These are phyloP conservation scores for Crossocerus cetratus DNA, from an alignment of 2,888 invertebrate genomes.

Conservation along the genomic window DNA sequence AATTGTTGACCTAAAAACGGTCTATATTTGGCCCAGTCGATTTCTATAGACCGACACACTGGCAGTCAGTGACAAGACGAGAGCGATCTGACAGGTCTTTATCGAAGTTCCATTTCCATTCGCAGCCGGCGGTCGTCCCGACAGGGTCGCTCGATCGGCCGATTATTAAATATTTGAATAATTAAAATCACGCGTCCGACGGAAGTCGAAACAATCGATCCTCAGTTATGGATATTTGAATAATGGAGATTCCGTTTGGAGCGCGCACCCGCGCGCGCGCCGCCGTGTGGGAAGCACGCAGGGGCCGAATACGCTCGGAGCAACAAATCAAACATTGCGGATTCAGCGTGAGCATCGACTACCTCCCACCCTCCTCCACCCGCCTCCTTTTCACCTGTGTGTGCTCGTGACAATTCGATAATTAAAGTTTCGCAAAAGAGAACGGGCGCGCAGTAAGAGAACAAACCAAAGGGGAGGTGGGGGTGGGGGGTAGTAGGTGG, in stretches of 20 bases:
- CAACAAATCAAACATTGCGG: neutral
- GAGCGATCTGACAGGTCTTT: constrained; percentile 22
- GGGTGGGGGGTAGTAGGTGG: no score
- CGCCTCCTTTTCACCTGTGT: no score
- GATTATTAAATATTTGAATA: constrained; percentile 6
- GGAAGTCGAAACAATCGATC: constrained; percentile 3
- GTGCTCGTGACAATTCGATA: neutral
- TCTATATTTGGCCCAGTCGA: no score
- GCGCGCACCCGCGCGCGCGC: neutral
- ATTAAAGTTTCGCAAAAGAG: neutral
- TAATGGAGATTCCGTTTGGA: neutral
- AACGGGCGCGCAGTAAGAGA: neutral
- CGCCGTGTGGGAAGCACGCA: neutral
- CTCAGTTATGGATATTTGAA: constrained; percentile 6
- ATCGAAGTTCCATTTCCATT: constrained; percentile 1
- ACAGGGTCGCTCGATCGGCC: neutral
- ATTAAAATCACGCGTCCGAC: neutral
- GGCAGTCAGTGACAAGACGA: no score
- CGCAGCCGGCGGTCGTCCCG: neutral
- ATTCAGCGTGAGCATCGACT: neutral
- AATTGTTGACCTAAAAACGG: no score
- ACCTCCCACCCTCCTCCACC: no score
- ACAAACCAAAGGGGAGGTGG: no score
- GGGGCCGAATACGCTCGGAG: neutral
- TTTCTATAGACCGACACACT: no score